Evolutionary conservation across 1,140 invertebrate species (phyloP), one percentile per base, ranked within the genome.

Genomic region (Megathymus violae): DNA sequence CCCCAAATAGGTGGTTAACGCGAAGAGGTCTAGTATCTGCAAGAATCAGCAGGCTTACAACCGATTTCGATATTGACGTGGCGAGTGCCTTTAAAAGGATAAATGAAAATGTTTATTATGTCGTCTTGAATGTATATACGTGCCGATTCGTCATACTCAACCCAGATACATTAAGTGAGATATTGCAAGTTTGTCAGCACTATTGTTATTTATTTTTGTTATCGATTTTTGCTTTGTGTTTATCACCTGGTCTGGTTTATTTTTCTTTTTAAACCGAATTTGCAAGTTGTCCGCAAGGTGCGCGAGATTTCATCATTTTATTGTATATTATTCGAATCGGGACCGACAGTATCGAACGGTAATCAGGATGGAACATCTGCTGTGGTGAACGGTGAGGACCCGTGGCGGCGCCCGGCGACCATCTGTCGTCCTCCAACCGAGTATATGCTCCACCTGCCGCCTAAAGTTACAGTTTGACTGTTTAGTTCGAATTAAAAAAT

Each of bases 291-390:
- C 34, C 34, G 34, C 34, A 36, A 36, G 34, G 34, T 36, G 34
- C 34, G n/a, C 10, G 34, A 36, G 34, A 36, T 36, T 36, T 36
- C 34, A 11, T 36, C 34, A 36, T 36, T n/a, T 36, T 36, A 36
- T 36, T 36, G 10, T 36, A 11, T 36, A 11, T 36, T 36, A 11
- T 11, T 36, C n/a, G 34, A 2, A 2, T 36, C 34, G 34, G 34
- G 34, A 36, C 10, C n/a, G 3, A 2, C n/a, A 36, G 34, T 11
- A 36, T 11, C 34, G 34, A 36, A 36, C 11, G 34, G 1, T 36
- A 36, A 36, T 36, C 34, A 36, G 34, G 34, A 4, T 36, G 34
- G 4, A 36, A 36, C 34, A 36, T 11, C 34, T 11, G 34, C 34
- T 36, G 34, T 36, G 34, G 27, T 9, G 7, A 31, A 31, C 27